Evolutionary conservation across 2,888 invertebrate species (phyloP).

Genomic region (Cremastinae sp.): DNA sequence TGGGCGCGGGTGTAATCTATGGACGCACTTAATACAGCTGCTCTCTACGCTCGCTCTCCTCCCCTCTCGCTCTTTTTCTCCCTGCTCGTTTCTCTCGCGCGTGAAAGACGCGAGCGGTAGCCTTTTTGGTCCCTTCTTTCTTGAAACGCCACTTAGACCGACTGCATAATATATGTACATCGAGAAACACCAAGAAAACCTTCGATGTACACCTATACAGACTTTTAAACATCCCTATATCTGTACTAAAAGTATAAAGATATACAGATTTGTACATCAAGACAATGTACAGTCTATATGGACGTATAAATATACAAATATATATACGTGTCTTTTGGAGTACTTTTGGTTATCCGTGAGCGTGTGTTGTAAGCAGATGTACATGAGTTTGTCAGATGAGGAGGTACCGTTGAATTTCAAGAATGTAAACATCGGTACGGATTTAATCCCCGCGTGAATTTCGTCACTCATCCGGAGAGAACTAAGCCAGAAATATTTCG

Average conservation of each 20-base stretch:
- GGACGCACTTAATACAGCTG: slow-evolving; percentile 79
- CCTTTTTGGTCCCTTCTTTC: slow-evolving; percentile 64
- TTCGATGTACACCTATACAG: not conserved
- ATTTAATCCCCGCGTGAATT: slow-evolving; percentile 61
- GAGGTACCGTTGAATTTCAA: slow-evolving; percentile 53
- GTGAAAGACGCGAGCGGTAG: slow-evolving; percentile 68
- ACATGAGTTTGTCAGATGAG: slow-evolving; percentile 54
- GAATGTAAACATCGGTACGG: slow-evolving; percentile 60
- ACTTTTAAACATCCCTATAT: slow-evolving; percentile 3
- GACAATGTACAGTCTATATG: slow-evolving; percentile 1
- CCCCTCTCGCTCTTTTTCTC: slow-evolving; percentile 52
- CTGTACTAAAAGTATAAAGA: not conserved
- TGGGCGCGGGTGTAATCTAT: slow-evolving; percentile 74
- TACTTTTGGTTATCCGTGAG: slow-evolving; percentile 33
- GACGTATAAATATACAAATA: slow-evolving; percentile 23
- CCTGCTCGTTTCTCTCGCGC: slow-evolving; percentile 43
- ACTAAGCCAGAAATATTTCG: slow-evolving; percentile 17
- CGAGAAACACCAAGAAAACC: slow-evolving; percentile 59
- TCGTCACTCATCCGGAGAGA: slow-evolving; percentile 26
- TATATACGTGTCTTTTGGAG: slow-evolving; percentile 48
- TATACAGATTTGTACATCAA: slow-evolving; percentile 6
- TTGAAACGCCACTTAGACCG: slow-evolving; percentile 74
- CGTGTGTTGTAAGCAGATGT: slow-evolving; percentile 48
- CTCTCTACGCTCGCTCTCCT: slow-evolving; percentile 70
- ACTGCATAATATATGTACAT: slow-evolving; percentile 76